Base-by-base conservation (phyloP, 2,888 invertebrate genomes). In the Drosophila diplacantha region DNA sequence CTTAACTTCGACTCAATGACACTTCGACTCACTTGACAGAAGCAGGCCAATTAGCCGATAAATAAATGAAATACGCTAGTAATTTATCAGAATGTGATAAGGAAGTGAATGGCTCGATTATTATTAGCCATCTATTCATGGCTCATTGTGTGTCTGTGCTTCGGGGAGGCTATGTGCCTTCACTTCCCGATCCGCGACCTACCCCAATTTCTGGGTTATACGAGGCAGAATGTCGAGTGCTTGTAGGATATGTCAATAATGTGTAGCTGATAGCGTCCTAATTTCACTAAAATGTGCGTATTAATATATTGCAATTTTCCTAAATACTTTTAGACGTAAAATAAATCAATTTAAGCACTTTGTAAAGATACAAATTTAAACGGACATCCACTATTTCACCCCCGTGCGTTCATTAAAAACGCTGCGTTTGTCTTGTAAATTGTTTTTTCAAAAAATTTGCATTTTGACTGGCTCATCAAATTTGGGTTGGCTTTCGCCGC, bases 401-500 rank as follows among this genome's bases (percentile, higher is more conserved):
- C 14, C 14, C 20, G 4, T 4, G 1, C 12, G n/a, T 32, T 20
- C 22, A 18, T 22, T 26, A 24, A 58, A 50, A 44, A 11, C 24
- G 16, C 16, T 24, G 24, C n/a, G 38, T 38, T 39, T 35, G 32
- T 29, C 38, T 35, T 46, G 50, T 47, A 51, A 56, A 65, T 56
- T 56, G 39, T 47, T 65, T 56, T 65, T 52, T 16, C 32, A 5
- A 24, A 24, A 57, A 55, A 67, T 67, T 68, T 68, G 32, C 67
- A 68, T 68, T 60, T 67, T 67, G 44, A 43, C 60, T 22, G 55
- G 54, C 60, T 52, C 59, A 60, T 67, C 60, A 56, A 16, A 46
- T 50, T 56, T 24, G 22, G 46, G 39, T 12, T 52, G 41, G 22
- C 55, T 59, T 41, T 31, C 20, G 29, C 24, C 22, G 18, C 14